These are phyloP conservation scores for Trematocara zebra DNA, from an alignment of 2,113 vertebrate species.

Conservation along the genomic window DNA sequence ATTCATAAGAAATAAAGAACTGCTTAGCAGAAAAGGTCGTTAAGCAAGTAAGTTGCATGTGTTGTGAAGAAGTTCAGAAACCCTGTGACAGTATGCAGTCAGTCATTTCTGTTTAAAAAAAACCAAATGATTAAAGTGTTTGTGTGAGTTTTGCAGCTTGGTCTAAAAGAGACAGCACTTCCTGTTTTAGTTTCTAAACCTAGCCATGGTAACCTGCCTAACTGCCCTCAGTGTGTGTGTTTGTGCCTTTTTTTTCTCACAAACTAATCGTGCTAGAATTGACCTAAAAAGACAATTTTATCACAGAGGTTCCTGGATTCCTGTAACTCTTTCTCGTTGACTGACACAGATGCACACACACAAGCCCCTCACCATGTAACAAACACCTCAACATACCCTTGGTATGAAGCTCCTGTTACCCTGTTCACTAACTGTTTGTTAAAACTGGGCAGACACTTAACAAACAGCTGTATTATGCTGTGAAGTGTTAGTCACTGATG, in stretches of 20 bases:
- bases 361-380: neutral
- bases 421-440: slow-evolving; percentile 16
- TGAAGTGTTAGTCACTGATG: neutral
- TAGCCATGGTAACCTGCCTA: slow-evolving; percentile 19
- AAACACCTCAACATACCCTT: neutral
- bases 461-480: neutral
- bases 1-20: neutral
- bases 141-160: slow-evolving; percentile 19
- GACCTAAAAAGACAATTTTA: neutral
- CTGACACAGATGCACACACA: neutral
- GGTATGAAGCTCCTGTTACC: neutral
- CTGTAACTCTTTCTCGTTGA: neutral
- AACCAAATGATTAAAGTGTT: neutral
- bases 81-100: neutral
- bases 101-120: neutral
- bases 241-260: neutral
- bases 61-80: neutral
- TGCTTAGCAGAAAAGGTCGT: neutral
- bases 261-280: slow-evolving; percentile 21
- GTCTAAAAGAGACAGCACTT: slow-evolving; percentile 18
- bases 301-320: neutral
- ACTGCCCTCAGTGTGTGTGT: neutral
- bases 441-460: neutral
- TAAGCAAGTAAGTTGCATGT: neutral
- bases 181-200: slow-evolving; percentile 11